Conservation (phyloP, 2,888 invertebrate species). For the Ennomos quercinarius region DNA sequence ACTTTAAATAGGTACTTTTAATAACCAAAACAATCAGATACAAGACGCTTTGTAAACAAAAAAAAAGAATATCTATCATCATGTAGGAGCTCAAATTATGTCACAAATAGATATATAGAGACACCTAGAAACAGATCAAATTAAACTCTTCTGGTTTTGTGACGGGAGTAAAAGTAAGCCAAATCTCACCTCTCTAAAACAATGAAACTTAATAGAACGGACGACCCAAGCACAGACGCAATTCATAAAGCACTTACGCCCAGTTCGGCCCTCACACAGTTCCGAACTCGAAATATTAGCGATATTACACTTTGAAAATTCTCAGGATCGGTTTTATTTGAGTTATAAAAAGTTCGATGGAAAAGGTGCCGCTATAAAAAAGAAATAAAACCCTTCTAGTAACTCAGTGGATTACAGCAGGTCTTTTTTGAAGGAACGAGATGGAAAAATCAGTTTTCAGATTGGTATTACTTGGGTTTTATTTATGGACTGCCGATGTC, state of each 20-base stretch:
- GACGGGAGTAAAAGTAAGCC: neutral
- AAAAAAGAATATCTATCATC: too few relatives aligned
- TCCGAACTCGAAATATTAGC: conserved; percentile 23
- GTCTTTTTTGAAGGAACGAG: too few relatives aligned
- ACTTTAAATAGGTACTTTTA: too few relatives aligned
- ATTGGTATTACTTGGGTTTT: neutral
- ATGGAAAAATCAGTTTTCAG: conserved; percentile 8
- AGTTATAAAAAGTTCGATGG: conserved; percentile 40
- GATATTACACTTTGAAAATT: conserved; percentile 36
- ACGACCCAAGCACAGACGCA: conserved; percentile 14
- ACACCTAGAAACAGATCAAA: too few relatives aligned
- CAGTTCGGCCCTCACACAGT: conserved; percentile 16
- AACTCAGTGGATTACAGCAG: conserved; percentile 13
- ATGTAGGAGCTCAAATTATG: too few relatives aligned
- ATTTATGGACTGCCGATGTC: conserved; percentile 12
- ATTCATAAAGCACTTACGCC: conserved; percentile 25
- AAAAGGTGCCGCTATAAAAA: conserved; percentile 40
- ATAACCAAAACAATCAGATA: too few relatives aligned
- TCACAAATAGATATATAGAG: too few relatives aligned
- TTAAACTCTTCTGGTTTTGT: too few relatives aligned
- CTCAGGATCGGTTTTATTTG: conserved; percentile 32
- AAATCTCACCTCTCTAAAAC: neutral
- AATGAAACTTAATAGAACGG: conserved; percentile 1
- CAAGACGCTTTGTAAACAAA: too few relatives aligned
- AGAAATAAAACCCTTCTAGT: conserved; percentile 36